Base-by-base conservation (phyloP, 1,140 invertebrate species). In the Bombus consobrinus region DNA sequence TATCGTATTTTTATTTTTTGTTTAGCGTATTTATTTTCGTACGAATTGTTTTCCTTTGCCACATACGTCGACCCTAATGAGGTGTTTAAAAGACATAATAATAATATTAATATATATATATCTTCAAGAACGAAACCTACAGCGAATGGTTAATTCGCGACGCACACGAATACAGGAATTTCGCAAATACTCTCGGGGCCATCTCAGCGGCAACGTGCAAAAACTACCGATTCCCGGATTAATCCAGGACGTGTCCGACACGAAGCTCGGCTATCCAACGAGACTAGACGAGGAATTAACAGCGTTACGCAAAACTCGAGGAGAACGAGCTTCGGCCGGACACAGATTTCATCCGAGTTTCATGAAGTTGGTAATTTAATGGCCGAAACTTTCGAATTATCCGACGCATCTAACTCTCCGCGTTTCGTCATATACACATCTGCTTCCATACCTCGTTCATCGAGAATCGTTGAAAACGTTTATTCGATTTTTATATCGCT, bases 191-290 rank as follows among this genome's bases (percentile, higher is more conserved):
- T n/a, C 43, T 12, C n/a, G 32, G 39, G 37, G 25, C 22, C 1
- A 43, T 39, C 32, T 76, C 73, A 1, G 22, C 32, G 3, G 53
- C 12, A 72, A 88, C 59, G 68, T 75, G 76, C 83, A 72, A 72
- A 80, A 89, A 86, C 62, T 88, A 73, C 39, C 57, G 79, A 79
- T 43, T 62, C 71, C 66, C 8, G 88, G 71, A 89, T 89, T 89
- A 89, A 81, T 89, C 66, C 59, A 47, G 85, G 34, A 77, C 82
- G 73, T 80, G 73, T 77, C 68, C 59, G 64, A 64, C 80, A 59
- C 64, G 66, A 57, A 59, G 53, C 59, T 41, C 43, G 28, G 41
- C 77, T 43, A 64, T 64, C 68, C 39, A 10, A 68, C 32, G 34
- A 74, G 81, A 28, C 37, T 47, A 59, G 57, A 53, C 57, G 9